phyloP scores from a whole-genome alignment of 2,113 vertebrate species.

The Gnathonemus longibarbis region DNA sequence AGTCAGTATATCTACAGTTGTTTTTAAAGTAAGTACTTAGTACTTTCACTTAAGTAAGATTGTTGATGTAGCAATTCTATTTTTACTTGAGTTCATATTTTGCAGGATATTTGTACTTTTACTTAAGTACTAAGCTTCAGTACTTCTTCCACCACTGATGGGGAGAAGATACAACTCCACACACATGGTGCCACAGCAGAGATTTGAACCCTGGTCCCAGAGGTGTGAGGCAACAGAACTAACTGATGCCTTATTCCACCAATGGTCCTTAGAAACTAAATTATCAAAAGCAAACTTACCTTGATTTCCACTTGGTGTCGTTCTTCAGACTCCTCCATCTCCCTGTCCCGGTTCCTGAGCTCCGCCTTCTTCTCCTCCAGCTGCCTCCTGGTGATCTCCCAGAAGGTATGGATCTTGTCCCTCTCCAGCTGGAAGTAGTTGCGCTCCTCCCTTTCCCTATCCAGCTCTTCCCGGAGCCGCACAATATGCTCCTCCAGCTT shows the following conservation, averaged over 20 bases:
- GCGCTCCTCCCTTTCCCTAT: constrained; percentile 79
- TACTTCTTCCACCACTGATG: no score
- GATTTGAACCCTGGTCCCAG: neutral
- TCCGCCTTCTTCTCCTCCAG: constrained; percentile 74
- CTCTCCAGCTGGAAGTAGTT: constrained; percentile 89
- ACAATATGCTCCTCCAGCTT: constrained; percentile 75
- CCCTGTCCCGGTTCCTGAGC: constrained; percentile 67
- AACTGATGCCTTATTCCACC: neutral
- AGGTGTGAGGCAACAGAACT: neutral
- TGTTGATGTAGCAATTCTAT: no score
- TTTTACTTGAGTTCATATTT: no score
- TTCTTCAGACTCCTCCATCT: constrained; percentile 77
- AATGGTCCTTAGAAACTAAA: neutral
- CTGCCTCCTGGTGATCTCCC: constrained; percentile 73
- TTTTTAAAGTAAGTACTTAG: no score
- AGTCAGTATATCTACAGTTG: no score
- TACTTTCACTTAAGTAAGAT: no score
- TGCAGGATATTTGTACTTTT: no score
- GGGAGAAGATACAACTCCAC: neutral
- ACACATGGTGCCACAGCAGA: neutral
- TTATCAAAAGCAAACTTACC: constrained; percentile 44
- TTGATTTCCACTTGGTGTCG: constrained; percentile 83
- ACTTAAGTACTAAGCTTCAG: no score
- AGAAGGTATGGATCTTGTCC: constrained; percentile 76
- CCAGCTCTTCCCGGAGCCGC: constrained; percentile 75